Evolutionary conservation across 2,113 vertebrate genomes (phyloP), one percentile per base, ranked within the genome.

Genomic region (Felis chaus): DNA sequence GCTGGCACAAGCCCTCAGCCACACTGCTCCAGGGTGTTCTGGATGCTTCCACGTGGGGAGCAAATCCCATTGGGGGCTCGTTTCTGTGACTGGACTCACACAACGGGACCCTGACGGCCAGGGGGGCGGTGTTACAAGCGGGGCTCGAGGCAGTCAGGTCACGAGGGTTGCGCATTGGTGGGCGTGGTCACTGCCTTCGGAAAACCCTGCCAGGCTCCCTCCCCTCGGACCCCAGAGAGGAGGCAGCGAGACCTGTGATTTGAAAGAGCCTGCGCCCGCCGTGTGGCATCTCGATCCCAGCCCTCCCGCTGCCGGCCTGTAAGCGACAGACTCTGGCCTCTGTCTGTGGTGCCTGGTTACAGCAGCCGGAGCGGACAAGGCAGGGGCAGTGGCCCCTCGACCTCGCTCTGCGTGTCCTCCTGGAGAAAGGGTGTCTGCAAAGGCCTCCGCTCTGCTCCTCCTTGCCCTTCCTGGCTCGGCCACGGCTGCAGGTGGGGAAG

Each of bases 221-320:
- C 7, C 18, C 36, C 25, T 18, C 50, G 5, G 16, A 12, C 18
- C 5, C 4, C 36, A 23, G 0, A 25, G 50, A 41, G 53, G n/a
- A 0, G 1, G 11, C 10, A 31, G 11, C 0, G 4, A 25, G 41
- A 14, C 3, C 48, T 3, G 2, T 36, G n/a, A 55, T 6, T 16
- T 8, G 50, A 4, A 21, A 74, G 68, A 55, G 18, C 11, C 25
- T 36, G 14, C 12, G 7, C 7, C 31, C 2, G n/a, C 83, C 31
- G 25, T 0, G 4, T 11, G 45, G 45, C 84, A n/a, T 6, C 31
- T 21, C 16, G 84, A 50, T 2, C 36, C 29, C 25, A 8, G 11
- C 3, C 12, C 25, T 41, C 69, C 69, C 10, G 50, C 55, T 3
- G 12, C 73, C 7, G 19, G 50, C 19, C 18, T 23, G 36, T 18